A percentile compares a stretch with the other conserved stretches of the same genome.
phyloP scores from a whole-genome alignment of 2,888 invertebrate genomes.

The Zhuqinia jingwanae region DNA sequence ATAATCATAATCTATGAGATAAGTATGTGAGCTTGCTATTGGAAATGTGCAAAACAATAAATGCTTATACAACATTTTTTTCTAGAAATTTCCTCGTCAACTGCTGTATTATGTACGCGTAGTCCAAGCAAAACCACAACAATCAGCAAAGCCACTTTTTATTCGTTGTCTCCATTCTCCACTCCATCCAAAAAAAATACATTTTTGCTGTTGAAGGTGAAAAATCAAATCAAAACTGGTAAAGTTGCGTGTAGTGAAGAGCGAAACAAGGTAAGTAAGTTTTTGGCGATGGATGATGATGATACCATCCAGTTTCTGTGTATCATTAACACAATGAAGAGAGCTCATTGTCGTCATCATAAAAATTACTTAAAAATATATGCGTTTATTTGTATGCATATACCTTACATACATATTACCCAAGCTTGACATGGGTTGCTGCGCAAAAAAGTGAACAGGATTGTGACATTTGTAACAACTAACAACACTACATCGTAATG shows the following conservation, averaged over 20 bases:
- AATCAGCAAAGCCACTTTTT: too few species aligned
- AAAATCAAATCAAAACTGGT: constrained; percentile 14
- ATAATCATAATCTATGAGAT: too few species aligned
- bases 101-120: neutral
- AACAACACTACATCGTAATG: too few species aligned
- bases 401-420: too few species aligned
- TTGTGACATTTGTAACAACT: too few species aligned
- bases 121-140: neutral
- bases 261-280: constrained; percentile 25
- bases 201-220: neutral
- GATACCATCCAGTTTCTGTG: neutral
- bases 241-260: neutral
- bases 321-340: neutral
- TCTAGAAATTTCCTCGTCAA: too few species aligned
- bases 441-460: neutral
- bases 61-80: too few species aligned
- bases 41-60: neutral
- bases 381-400: too few species aligned
- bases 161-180: too few species aligned
- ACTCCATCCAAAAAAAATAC: neutral
- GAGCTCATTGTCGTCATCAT: neutral
- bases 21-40: neutral
- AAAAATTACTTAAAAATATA: neutral
- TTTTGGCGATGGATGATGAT: neutral
- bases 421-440: too few species aligned